Evolutionary conservation across 2,797 vertebrate genomes (phyloP).

Genomic region (Catharus ustulatus): DNA sequence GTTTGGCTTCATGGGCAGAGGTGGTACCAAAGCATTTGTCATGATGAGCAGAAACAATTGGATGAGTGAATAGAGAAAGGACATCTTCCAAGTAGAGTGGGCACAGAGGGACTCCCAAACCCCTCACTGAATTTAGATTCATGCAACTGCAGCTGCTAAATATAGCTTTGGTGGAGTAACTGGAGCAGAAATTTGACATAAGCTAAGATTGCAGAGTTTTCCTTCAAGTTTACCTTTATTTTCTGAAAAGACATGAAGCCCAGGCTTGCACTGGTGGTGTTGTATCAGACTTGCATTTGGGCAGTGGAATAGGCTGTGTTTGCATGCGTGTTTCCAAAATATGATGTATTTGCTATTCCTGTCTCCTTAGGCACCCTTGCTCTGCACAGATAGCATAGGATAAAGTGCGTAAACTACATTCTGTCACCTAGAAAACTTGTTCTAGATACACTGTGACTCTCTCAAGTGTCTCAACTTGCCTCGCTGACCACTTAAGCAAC

Average conservation of each 20-base stretch:
- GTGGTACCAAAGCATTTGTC: not conserved
- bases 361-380: not conserved
- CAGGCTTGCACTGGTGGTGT: not conserved
- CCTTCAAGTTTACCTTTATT: not conserved
- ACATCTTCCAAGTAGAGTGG: not conserved
- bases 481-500: not conserved
- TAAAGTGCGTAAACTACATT: not conserved
- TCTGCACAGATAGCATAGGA: not conserved
- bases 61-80: not conserved
- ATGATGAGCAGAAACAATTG: not conserved
- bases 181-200: not conserved
- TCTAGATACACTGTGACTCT: not conserved
- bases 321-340: rapidly evolving
- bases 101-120: not conserved
- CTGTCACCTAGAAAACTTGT: not conserved
- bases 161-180: not conserved
- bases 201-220: not conserved
- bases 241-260: not conserved
- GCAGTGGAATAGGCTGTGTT: not conserved
- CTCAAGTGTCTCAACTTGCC: not conserved
- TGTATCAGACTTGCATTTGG: not conserved
- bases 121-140: not conserved
- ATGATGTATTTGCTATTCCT: not conserved
- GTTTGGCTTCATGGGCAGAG: not conserved
- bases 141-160: not conserved